Evolutionary conservation across 1,140 invertebrate species (phyloP), one percentile per base, ranked within the genome.

Genomic region (Ylistrum balloti): DNA sequence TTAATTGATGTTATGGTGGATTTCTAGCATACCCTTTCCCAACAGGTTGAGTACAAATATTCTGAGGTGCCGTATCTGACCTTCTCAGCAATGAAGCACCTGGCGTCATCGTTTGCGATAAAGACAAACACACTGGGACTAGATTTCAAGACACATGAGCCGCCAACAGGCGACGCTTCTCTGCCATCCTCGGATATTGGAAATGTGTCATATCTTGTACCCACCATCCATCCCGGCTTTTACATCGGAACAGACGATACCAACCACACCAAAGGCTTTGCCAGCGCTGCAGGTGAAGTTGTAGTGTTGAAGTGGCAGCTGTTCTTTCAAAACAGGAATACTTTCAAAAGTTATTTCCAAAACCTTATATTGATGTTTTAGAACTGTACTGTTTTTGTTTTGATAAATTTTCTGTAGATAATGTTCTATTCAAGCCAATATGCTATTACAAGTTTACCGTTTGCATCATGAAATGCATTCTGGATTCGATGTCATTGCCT

Each of bases 171-270:
- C 41, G 88, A 88, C 45, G n/a, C 86, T 34, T 28, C 88, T 0
- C 74, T 89, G 9, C 94, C 93, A 32, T 94, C 93, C 32, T 93
- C 94, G 33, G 94, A 95, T 87, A 94, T 94, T 95, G 96, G 96
- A 0, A 95, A 96, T 90, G 95, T 96, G 15, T 96, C 95, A 17
- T 94, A 95, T n/a, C 92, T 93, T 33, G 93, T 96, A 0, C 96
- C 96, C 0, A 92, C 92, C 86, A 95, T 96, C 22, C 96, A 96
- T 88, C 96, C 96, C 0, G 88, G 91, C n/a, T 96, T 94, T 91
- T 89, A 91, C 13, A 95, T 96, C 20, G 94, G 93, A 34, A 94
- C 93, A 10, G 33, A 90, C 22, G 93, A 93, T 10, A 74, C 89
- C 15, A 95, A 95, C 86, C 96, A 96, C 87, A 94, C 95, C 22